A percentile compares a stretch with the other conserved stretches of the same genome.
These are phyloP conservation scores for Phenganax subtilis DNA, from an alignment of 92 coral and sea anemone genomes.

Conservation along the genomic window DNA sequence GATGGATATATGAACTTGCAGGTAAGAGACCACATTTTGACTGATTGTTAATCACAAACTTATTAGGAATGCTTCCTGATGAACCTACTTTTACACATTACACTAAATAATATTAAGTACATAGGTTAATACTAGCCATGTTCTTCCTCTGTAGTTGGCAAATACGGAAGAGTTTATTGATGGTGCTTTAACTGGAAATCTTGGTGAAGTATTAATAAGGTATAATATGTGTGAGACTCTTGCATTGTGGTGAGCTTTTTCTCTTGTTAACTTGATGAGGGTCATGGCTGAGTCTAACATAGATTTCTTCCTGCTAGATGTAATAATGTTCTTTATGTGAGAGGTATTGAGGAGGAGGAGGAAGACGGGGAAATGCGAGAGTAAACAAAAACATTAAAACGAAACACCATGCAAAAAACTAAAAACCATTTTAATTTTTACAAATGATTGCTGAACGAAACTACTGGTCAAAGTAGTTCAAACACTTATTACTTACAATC, in stretches of 20 bases:
- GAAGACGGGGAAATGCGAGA: slow-evolving; percentile 99
- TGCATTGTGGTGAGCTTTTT: neutral
- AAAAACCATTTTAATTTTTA: neutral
- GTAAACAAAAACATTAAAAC: slow-evolving; percentile 2
- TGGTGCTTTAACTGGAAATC: slow-evolving; percentile 85
- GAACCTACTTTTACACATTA: neutral
- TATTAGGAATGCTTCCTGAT: too few relatives aligned
- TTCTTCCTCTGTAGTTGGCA: slow-evolving; percentile 60
- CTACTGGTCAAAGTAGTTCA: neutral
- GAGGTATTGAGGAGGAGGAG: slow-evolving; percentile 96
- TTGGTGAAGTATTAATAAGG: slow-evolving; percentile 94
- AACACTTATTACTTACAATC: too few relatives aligned
- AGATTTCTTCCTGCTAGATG: slow-evolving; percentile 48
- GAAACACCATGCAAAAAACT: neutral
- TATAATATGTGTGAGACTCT: slow-evolving; percentile 19
- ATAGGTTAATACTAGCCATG: neutral
- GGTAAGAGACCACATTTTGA: slow-evolving; percentile 41
- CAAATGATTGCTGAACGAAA: neutral
- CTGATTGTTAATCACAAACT: too few relatives aligned
- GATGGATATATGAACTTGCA: slow-evolving; percentile 99
- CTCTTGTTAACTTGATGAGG: neutral
- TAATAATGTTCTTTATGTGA: slow-evolving; percentile 93
- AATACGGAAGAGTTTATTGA: slow-evolving; percentile 93
- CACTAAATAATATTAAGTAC: neutral
- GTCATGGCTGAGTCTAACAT: neutral